Base-by-base conservation (phyloP, 64 coral and sea anemone species). In the Montipora foliosa region DNA sequence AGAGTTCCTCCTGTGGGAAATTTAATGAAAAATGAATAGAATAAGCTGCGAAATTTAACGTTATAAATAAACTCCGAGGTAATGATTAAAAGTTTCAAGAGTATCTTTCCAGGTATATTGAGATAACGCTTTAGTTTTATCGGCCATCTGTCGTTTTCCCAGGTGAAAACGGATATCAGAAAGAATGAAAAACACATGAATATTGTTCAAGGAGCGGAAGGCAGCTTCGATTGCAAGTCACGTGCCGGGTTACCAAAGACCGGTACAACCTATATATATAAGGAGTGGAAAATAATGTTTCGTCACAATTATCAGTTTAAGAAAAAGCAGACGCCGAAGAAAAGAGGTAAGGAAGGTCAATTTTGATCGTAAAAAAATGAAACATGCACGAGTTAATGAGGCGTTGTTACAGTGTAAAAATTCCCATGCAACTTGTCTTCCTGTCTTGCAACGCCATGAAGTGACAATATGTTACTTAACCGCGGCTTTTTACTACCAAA, bases 121-220 rank as follows among this genome's bases (percentile, higher is more conserved):
- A 55, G 2, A 55, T 55, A 7, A 10, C 5, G 52, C 10, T 55
- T 55, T 55, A 55, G 21, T 71, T n/a, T 50, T 86, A 86, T 86
- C 82, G 13, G 13, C 82, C 82, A 86, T 20, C 82, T 70, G 72
- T 86, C 1, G 22, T 86, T 13, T 86, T 86, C 82, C 48, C 82
- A 86, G 71, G 82, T 86, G 82, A 86, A 86, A 52, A 14, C 19
- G 66, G 82, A 86, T 50, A 50, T 14, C 16, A 14, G 5, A 44
- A 47, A 20, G 5, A 44, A 86, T 19, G 66, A 17, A 8, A 5
- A 44, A 71, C 37, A 37, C 37, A 37, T 0, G 4, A 17, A 19
- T 21, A 67, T 17, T 17, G 1, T 44, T 6, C 53, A 1, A 1
- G 11, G 53, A 57, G 37, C 29, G 22, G 8, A 59, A 83, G 62